These are phyloP conservation scores for Philereme vetulata DNA, from an alignment of 2,888 invertebrate species.

Conservation along the genomic window DNA sequence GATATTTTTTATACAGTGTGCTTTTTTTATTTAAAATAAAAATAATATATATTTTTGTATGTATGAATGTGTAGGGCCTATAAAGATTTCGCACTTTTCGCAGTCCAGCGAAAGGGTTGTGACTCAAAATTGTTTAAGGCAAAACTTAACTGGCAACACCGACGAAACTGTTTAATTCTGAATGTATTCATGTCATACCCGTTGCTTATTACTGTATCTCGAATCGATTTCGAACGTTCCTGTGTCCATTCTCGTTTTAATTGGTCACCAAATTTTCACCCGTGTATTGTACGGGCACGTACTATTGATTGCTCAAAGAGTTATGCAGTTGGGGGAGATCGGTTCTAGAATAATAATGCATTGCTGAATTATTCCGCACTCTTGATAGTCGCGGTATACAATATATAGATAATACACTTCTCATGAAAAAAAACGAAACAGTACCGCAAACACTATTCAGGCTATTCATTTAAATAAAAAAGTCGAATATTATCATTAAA, in stretches of 20 bases:
- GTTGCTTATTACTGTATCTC: conserved; percentile 32
- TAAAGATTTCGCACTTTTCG: neutral
- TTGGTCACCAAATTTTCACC: conserved; percentile 64
- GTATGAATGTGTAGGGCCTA: neutral
- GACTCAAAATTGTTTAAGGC: neutral
- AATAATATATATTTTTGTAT: too few species aligned
- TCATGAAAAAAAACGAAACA: too few species aligned
- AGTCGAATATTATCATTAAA: too few species aligned
- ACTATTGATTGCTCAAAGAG: conserved; percentile 41
- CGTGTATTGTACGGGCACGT: conserved; percentile 37
- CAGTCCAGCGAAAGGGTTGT: neutral
- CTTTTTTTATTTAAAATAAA: too few species aligned
- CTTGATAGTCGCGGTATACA: neutral
- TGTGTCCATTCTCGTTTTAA: conserved; percentile 56
- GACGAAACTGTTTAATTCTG: neutral
- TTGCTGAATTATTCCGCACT: neutral
- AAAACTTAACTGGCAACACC: neutral
- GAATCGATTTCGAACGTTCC: conserved; percentile 31
- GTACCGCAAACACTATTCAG: too few species aligned
- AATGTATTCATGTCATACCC: conserved; percentile 27
- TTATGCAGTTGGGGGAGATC: conserved; percentile 21
- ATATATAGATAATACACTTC: neutral
- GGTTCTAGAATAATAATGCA: conserved; percentile 23
- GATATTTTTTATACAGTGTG: too few species aligned
- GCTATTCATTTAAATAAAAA: too few species aligned